These are phyloP conservation scores for Papilio glaucus DNA, from an alignment of 1,140 invertebrate genomes.

Conservation along the genomic window DNA sequence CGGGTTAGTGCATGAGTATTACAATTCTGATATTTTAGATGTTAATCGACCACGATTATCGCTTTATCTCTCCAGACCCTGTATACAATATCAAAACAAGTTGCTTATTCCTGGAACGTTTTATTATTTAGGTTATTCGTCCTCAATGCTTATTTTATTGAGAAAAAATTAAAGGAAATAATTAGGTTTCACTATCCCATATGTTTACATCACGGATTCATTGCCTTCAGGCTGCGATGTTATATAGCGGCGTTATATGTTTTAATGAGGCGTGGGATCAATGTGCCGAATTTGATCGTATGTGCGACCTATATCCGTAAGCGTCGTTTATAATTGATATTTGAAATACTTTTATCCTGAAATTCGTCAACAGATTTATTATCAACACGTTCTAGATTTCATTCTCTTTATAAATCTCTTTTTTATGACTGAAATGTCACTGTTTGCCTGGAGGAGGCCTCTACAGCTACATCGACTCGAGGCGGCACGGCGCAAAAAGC, in stretches of 20 bases:
- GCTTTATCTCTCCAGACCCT: not conserved
- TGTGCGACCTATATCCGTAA: not conserved
- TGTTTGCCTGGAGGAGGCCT: no score
- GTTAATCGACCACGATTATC: not conserved
- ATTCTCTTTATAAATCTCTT: no score
- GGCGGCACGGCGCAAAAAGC: no score
- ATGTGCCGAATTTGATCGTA: not conserved
- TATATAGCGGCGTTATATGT: not conserved
- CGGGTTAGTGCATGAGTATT: not conserved
- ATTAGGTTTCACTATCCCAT: conserved; percentile 5
- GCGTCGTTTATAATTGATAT: not conserved
- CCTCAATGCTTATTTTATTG: not conserved
- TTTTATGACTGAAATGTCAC: no score
- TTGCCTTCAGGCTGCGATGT: not conserved
- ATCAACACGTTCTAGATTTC: no score
- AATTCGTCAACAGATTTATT: not conserved
- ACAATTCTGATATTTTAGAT: not conserved
- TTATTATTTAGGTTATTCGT: not conserved
- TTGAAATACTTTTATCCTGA: not conserved
- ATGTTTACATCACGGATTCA: not conserved
- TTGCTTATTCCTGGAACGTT: not conserved
- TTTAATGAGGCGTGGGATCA: conserved; percentile 7
- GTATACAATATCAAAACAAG: not conserved
- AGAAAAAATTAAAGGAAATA: not conserved
- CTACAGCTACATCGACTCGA: no score